Evolutionary conservation across 2,888 invertebrate species (phyloP), one percentile per base, ranked within the genome.

Genomic region (Sphaeridia pumilis): DNA sequence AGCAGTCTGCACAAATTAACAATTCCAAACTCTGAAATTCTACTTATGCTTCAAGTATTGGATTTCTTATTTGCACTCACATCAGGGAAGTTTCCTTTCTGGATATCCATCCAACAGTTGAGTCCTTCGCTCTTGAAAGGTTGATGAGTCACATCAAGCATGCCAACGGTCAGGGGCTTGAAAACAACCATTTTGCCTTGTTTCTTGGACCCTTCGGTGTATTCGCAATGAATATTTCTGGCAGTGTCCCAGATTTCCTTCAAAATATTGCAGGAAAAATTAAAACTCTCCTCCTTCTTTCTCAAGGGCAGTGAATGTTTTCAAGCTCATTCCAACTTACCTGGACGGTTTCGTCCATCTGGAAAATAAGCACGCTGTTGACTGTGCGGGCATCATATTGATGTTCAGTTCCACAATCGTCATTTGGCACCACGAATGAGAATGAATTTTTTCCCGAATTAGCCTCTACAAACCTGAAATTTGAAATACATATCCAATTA

Each of bases 101-200:
- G 81, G 55, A 83, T 81, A 61, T 83, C 83, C 83, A 84, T 83
- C 82, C 83, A 84, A 69, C 82, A 82, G 64, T 83, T 80, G 0
- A 83, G 76, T 1, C 78, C 77, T 14, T 58, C 59, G 14, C 75
- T 77, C 1, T 80, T 79, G 24, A 70, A 66, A 22, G 80, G 77
- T 0, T 82, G 80, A 0, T 79, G 78, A 2, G 82, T 76, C 0
- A 81, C 78, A 63, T 81, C 81, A 24, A 82, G 69, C 80, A 81
- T 81, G 59, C 81, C 81, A 14, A 72, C 82, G 68, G 80, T 78
- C 64, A 82, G 80, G 0, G 82, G 82, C 63, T 77, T 77, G 61
- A 80, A 73, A 57, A 63, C 59, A 1, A 67, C 64, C 55, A 58
- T 63, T 55, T 65, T 65, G 34, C 60, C 62, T 36, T 56, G 56